A percentile compares a stretch with the other conserved stretches of the same genome.
Conservation (phyloP, 2,888 invertebrate species). For the Pristionchus exspectatus region DNA sequence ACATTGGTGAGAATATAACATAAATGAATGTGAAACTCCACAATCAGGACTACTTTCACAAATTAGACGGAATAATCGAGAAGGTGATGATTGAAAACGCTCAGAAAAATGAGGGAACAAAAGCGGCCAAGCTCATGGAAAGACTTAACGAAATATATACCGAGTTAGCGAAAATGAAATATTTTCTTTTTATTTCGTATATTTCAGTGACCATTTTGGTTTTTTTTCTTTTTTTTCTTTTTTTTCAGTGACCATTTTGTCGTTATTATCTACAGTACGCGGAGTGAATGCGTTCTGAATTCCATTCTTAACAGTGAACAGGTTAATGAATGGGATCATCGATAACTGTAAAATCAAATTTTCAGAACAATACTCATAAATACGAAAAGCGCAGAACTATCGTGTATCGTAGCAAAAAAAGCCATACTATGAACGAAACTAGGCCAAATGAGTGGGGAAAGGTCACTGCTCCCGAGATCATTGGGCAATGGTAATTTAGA, state of each 20-base stretch:
- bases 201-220: too few relatives aligned
- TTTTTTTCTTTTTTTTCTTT: too few relatives aligned
- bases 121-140: too few relatives aligned
- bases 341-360: background rate
- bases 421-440: background rate
- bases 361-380: background rate
- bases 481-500: background rate
- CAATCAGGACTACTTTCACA: too few relatives aligned
- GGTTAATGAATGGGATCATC: background rate
- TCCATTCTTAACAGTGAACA: background rate
- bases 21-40: too few relatives aligned
- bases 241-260: background rate
- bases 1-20: too few relatives aligned
- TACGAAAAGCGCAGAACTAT: background rate
- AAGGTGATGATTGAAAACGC: too few relatives aligned
- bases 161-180: too few relatives aligned
- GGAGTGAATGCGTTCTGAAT: background rate
- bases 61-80: too few relatives aligned
- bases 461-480: background rate
- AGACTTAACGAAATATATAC: too few relatives aligned
- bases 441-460: background rate
- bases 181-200: too few relatives aligned
- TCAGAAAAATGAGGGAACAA: too few relatives aligned
- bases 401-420: background rate
- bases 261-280: background rate